phyloP scores from a whole-genome alignment of 1,140 invertebrate species.

The Pomacea maculata region DNA sequence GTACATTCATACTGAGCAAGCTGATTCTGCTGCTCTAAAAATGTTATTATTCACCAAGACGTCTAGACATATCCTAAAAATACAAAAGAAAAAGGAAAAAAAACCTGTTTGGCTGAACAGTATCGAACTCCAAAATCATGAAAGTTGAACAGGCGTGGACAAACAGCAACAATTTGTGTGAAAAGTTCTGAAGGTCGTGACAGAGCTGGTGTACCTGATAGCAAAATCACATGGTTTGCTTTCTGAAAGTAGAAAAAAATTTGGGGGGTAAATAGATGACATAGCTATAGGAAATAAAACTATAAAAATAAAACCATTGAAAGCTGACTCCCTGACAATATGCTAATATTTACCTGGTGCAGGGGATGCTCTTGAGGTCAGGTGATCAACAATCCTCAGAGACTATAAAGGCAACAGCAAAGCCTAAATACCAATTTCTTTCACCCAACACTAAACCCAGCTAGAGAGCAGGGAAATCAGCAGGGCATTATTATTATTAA shows the following conservation, averaged over 20 bases:
- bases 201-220: slow-evolving; percentile 94
- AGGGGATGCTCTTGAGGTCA: too few relatives aligned
- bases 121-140: slow-evolving; percentile 59
- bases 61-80: neutral
- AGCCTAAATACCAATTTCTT: too few relatives aligned
- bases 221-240: slow-evolving; percentile 78
- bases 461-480: too few relatives aligned
- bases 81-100: neutral
- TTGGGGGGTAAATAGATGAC: neutral
- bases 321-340: too few relatives aligned
- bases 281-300: neutral
- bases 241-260: slow-evolving; percentile 43
- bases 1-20: too few relatives aligned
- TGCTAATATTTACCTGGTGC: too few relatives aligned
- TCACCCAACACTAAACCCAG: too few relatives aligned
- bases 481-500: too few relatives aligned
- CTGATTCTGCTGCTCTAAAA: too few relatives aligned
- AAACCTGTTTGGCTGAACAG: slow-evolving; percentile 60
- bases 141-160: slow-evolving; percentile 53
- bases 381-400: too few relatives aligned
- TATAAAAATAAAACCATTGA: neutral
- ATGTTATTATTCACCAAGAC: too few relatives aligned
- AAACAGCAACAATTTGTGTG: slow-evolving; percentile 55
- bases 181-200: slow-evolving; percentile 83
- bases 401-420: too few relatives aligned